These are phyloP conservation scores for Drosophila diplacantha DNA, from an alignment of 2,888 invertebrate species.

Conservation along the genomic window DNA sequence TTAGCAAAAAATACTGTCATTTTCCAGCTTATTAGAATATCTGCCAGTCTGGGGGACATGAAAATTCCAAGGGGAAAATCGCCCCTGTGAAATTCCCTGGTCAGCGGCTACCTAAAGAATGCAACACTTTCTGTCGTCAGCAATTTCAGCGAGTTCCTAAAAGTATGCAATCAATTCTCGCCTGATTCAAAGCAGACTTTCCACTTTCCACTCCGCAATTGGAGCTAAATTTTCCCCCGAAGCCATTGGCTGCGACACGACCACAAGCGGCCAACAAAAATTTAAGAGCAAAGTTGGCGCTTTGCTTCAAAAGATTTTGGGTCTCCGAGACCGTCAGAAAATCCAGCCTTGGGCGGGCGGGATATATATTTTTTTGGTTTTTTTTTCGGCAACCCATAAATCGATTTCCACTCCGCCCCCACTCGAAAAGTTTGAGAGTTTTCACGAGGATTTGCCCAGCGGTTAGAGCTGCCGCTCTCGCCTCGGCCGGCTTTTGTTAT, in stretches of 20 bases:
- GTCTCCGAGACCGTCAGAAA: constrained; percentile 8
- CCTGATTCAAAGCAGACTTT: constrained; percentile 4
- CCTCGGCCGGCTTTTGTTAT: constrained; percentile 54
- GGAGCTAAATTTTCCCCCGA: constrained; percentile 10
- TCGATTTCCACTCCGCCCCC: constrained; percentile 31
- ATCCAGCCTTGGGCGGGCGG: constrained; percentile 11
- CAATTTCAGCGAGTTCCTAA: constrained; percentile 19
- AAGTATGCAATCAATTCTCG: constrained; percentile 48
- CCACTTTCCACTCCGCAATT: constrained; percentile 1
- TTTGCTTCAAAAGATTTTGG: constrained; percentile 36
- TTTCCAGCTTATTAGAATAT: not conserved
- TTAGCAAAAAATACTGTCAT: too few species aligned
- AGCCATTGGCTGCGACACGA: constrained; percentile 21
- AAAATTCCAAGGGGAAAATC: too few species aligned
- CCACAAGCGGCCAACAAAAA: constrained; percentile 28
- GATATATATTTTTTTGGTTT: constrained; percentile 4
- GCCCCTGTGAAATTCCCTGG: not conserved
- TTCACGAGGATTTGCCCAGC: constrained; percentile 17
- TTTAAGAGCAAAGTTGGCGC: constrained; percentile 32
- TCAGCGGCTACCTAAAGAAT: constrained; percentile 12
- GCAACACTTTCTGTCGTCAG: constrained; percentile 13
- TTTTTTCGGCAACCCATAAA: constrained; percentile 28
- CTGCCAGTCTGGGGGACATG: not conserved
- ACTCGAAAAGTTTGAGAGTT: constrained; percentile 25
- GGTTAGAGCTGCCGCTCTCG: constrained; percentile 5